Evolutionary conservation across 2,888 invertebrate genomes (phyloP), one percentile per base, ranked within the genome.

Genomic region (Tachystola acroxantha): DNA sequence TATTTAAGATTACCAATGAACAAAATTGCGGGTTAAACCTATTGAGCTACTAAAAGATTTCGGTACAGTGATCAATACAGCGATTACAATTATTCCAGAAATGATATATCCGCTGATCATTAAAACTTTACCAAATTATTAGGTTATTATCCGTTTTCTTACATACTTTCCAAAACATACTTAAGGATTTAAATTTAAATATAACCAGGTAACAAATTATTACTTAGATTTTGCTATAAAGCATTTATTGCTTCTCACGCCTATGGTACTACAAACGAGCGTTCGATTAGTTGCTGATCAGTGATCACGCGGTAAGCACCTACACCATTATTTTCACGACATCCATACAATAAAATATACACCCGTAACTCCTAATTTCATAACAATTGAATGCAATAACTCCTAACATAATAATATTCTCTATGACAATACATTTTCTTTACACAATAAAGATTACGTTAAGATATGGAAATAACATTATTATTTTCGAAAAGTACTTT

Each of bases 321-420:
- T 68, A 70, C 55, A 59, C 60, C 51, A 52, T 24, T 56, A 59
- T 67, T 63, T 63, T 63, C 61, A 68, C 63, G 69, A 71, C 66
- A 70, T 64, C 52, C 60, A 69, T 58, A 61, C 64, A 59, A 56
- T 52, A 65, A 62, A 74, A 64, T 68, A 63, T 67, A 74, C 74
- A 76, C 63, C 63, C 66, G 66, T 77, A 71, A 72, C 58, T 55
- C 52, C 69, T 72, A 74, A 65, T 58, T 68, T 60, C 48, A 68
- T 68, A 80, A 80, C 76, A 69, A 72, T 76, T 69, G 76, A 78
- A 65, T 60, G 60, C 53, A 46, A 57, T 68, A 73, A 71, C 60
- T 66, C 55, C 64, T 72, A 67, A 68, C 57, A 53, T 50, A 39
- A 43, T 45, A 43, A 38, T 62, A 56, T 48, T 43, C 34, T 54